Conservation (phyloP, 2,888 invertebrate genomes). For the Oscheius onirici region DNA sequence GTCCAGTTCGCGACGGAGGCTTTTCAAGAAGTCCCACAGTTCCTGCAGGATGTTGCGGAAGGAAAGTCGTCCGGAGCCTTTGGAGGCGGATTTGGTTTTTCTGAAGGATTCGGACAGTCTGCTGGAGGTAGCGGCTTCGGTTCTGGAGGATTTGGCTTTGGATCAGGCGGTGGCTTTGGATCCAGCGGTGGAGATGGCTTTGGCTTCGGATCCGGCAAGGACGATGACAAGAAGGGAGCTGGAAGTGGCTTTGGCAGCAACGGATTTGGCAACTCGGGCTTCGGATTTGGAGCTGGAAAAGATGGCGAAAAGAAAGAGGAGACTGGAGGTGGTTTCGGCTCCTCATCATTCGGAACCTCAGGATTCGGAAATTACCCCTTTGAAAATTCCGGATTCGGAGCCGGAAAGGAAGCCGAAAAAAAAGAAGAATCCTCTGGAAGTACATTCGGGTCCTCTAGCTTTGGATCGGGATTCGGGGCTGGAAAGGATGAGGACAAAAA, state of each 20-base stretch:
- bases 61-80: not conserved
- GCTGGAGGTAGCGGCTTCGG: not conserved
- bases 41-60: slow-evolving; percentile 2
- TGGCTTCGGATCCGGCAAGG: not conserved
- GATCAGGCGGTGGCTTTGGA: not conserved
- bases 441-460: not conserved
- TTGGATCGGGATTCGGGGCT: not conserved
- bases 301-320: not conserved
- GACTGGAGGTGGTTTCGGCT: too few species aligned
- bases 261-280: not conserved
- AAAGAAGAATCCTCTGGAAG: too few species aligned
- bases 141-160: not conserved
- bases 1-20: slow-evolving; percentile 26
- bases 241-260: not conserved
- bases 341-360: not conserved
- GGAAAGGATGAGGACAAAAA: not conserved
- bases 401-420: not conserved
- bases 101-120: not conserved
- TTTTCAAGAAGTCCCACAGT: slow-evolving; percentile 14
- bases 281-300: not conserved
- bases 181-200: slow-evolving; percentile 3
- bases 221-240: not conserved
- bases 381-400: not conserved
- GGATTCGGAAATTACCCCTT: slow-evolving; percentile 1
- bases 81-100: slow-evolving; percentile 6